phyloP scores from a whole-genome alignment of 2,888 invertebrate species.

The Cosmorhoe ocellata region DNA sequence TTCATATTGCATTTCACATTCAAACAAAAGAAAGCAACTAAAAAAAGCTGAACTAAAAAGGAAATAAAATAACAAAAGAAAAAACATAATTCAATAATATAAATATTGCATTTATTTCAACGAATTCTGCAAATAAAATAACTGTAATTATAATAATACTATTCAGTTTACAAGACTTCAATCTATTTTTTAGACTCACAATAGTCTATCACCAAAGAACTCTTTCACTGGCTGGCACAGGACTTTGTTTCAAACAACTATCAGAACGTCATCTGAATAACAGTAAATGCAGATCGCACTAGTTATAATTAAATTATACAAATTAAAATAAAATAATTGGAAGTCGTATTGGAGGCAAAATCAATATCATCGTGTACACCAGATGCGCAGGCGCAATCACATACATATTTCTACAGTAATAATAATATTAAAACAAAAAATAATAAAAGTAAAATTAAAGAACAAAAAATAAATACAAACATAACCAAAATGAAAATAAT shows the following conservation, averaged over 20 bases:
- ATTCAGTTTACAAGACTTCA: slow-evolving; percentile 77
- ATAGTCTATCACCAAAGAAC: slow-evolving; percentile 56
- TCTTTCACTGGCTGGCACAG: slow-evolving; percentile 76
- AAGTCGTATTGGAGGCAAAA: slow-evolving; percentile 77
- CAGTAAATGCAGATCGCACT: slow-evolving; percentile 80
- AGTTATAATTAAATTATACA: slow-evolving; percentile 78
- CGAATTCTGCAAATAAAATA: slow-evolving; percentile 82
- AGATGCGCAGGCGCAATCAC: slow-evolving; percentile 54
- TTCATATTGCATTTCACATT: slow-evolving; percentile 39
- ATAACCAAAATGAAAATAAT: slow-evolving; percentile 67
- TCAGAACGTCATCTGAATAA: slow-evolving; percentile 73
- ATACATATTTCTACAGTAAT: slow-evolving; percentile 48
- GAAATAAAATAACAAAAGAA: slow-evolving; percentile 66
- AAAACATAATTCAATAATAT: slow-evolving; percentile 82
- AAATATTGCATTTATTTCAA: slow-evolving; percentile 84
- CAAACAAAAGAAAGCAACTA: slow-evolving; percentile 41
- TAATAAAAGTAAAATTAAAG: slow-evolving; percentile 67
- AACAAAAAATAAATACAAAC: slow-evolving; percentile 82
- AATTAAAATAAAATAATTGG: slow-evolving; percentile 77
- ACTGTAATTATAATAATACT: slow-evolving; percentile 82
- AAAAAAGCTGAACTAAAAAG: slow-evolving; percentile 64
- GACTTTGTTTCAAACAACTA: slow-evolving; percentile 70
- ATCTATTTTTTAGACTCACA: slow-evolving; percentile 61
- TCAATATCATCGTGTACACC: slow-evolving; percentile 60
- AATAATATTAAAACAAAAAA: slow-evolving; percentile 66